Base-by-base conservation (phyloP, 2,113 vertebrate species). In the Microtus oregoni region DNA sequence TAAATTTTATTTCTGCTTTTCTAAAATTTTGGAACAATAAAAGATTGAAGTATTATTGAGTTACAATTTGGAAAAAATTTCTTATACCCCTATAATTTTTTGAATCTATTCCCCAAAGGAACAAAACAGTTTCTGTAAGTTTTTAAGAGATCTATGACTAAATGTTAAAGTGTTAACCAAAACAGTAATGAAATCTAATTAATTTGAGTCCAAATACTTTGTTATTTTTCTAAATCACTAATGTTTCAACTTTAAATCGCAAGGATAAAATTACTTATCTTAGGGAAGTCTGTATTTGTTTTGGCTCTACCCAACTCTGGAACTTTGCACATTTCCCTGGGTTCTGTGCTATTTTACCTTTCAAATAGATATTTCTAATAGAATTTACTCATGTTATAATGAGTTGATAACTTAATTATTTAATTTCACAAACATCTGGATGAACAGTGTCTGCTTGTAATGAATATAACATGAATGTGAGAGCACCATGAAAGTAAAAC, bases 101-200 rank as follows among this genome's bases (percentile, higher is more conserved):
- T 44, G 14, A 19, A 82, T 91, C 89, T 90, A 85, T 65, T 44
- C 4, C 32, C 85, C 28, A 97, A 86, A 58, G 55, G 79, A 88
- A 12, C 14, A 93, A 17, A 1, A 30, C 52, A 94, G 50, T 86
- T 86, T 96, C 94, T 68, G 24, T 81, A 93, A 38, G 19, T 79
- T 90, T 90, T 95, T 67, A 93, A 81, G 15, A n/a, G 3, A 89
- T 87, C 13, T 78, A 24, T 96, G 50, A 81, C 61, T 86, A 94
- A 90, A 85, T 76, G 38, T 76, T 81, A 94, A 97, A 90, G 24
- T 98, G 67, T 93, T 65, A 96, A 85, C 50, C 1, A 0, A 94
- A 87, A 97, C 97, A 26, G 47, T 89, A 97, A 72, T 95, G 93
- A 97, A 97, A 90, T 50, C 88, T 93, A 86, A 96, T 65, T 47